Evolutionary conservation across 2,113 vertebrate genomes (phyloP).

Genomic region (Clarias batrachus): DNA sequence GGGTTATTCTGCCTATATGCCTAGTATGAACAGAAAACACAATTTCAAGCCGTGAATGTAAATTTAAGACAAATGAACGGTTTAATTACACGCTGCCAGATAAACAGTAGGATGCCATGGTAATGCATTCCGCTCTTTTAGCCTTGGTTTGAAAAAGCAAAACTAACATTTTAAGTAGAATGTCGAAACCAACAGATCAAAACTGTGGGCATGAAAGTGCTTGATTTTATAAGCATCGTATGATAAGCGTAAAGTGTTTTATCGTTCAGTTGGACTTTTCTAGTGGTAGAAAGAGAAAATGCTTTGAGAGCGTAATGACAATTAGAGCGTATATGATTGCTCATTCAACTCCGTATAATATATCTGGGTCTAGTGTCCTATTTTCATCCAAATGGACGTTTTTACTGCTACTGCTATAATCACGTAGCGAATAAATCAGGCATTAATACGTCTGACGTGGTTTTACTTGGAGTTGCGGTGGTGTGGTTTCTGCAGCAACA

Average conservation of each 20-base stretch:
- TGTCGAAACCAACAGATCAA: neutral
- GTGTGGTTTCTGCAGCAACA: neutral
- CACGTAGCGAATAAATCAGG: neutral
- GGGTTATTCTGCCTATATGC: neutral
- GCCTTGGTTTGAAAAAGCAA: neutral
- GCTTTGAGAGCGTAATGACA: neutral
- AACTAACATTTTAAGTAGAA: neutral
- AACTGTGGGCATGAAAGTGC: neutral
- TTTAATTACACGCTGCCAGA: conserved; percentile 17
- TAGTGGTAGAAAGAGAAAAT: neutral
- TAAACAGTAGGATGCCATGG: neutral
- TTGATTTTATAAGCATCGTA: neutral
- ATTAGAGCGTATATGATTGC: neutral
- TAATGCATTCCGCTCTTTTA: neutral
- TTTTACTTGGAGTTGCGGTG: neutral
- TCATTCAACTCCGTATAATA: neutral
- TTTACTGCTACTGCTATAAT: neutral
- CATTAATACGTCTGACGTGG: neutral
- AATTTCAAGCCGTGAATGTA: conserved; percentile 2
- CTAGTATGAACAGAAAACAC: neutral
- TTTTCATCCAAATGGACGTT: neutral
- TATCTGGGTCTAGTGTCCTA: neutral
- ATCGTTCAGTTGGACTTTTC: neutral
- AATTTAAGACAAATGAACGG: neutral
- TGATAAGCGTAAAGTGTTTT: neutral